Percentiles rank a stretch among this genome's conserved stretches.
phyloP scores from a whole-genome alignment of 2,797 vertebrate species.

The Tauraco hartlaubi region DNA sequence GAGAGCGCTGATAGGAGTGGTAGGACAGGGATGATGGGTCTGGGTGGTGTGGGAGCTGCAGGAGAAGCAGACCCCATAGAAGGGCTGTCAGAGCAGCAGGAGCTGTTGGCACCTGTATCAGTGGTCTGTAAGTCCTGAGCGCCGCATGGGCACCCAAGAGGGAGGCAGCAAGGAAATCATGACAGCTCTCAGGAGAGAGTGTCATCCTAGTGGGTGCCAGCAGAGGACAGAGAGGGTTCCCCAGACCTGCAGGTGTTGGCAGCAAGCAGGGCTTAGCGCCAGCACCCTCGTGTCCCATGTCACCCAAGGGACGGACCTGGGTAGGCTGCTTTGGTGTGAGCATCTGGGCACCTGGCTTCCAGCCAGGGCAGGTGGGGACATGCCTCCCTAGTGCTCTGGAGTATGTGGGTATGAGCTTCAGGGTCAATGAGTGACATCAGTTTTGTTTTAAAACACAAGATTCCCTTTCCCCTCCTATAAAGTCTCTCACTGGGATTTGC shows the following conservation, averaged over 20 bases:
- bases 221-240: no score
- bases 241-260: background rate
- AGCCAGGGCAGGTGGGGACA: background rate
- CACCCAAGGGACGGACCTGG: fast-evolving
- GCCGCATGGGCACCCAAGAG: fast-evolving
- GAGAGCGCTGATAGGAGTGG: fast-evolving
- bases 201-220: no score
- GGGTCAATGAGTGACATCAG: no score
- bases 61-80: background rate
- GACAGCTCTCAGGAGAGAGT: background rate
- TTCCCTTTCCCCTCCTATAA: background rate
- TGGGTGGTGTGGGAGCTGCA: fast-evolving
- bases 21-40: background rate
- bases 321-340: background rate
- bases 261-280: fast-evolving
- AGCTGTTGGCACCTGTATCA: fast-evolving
- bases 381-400: fast-evolving
- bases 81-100: background rate
- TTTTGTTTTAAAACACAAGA: background rate
- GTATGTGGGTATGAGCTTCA: fast-evolving
- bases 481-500: background rate
- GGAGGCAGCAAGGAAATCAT: background rate
- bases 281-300: fast-evolving
- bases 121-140: background rate
- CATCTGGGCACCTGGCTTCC: background rate